Conservation (phyloP, 2,113 vertebrate species). For the Tragelaphus strepsiceros region DNA sequence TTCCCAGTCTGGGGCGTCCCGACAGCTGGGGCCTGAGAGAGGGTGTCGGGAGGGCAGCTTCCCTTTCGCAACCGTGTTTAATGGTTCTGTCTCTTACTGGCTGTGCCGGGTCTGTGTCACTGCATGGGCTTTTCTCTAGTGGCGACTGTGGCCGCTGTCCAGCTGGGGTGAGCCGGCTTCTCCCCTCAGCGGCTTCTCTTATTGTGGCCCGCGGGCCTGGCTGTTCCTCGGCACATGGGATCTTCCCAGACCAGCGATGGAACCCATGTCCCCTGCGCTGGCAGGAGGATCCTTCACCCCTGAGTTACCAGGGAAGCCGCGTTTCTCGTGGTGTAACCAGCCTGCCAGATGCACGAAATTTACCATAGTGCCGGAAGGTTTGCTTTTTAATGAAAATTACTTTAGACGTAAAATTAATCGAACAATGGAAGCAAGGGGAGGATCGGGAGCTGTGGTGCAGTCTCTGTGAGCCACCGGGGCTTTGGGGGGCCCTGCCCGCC, state of each 20-base stretch:
- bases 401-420: not conserved
- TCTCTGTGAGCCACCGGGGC: accelerated
- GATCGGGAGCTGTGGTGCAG: not conserved
- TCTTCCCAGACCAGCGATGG: not conserved
- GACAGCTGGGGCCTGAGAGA: accelerated
- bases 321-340: not conserved
- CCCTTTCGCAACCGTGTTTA: not conserved
- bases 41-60: too few species aligned
- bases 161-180: too few species aligned
- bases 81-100: accelerated
- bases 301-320: not conserved
- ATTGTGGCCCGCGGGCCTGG: not conserved
- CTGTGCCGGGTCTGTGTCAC: not conserved
- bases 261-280: not conserved
- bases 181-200: not conserved
- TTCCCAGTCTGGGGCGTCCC: not conserved
- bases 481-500: accelerated
- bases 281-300: not conserved
- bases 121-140: accelerated
- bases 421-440: not conserved
- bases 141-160: not conserved
- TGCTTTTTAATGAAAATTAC: not conserved
- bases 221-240: not conserved
- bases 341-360: not conserved
- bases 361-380: not conserved